Evolutionary conservation across 30 jellyfish, hydroid and myxozoan genomes (phyloP), one percentile per base, ranked within the genome.

Genomic region (Cassiopea xamachana): DNA sequence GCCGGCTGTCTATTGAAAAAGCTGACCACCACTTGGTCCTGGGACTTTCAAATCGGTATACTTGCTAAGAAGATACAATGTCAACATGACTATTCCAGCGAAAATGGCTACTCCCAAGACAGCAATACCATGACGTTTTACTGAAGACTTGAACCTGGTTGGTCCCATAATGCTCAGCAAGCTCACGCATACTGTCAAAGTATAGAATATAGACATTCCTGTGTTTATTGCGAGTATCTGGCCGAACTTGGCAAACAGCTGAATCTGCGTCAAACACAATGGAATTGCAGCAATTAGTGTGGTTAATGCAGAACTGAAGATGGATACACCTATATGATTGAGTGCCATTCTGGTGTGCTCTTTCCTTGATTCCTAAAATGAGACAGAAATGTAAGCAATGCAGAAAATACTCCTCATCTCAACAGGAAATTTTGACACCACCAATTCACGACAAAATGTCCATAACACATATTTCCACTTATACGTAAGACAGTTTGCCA

Each of bases 261-360:
- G 96, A 14, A 89, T 89, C 18, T 70, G 62, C n/a, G 96, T 82
- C 48, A 89, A 68, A 73, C 96, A 89, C 68, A 89, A 51, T 16
- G 96, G 96, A 48, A 89, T 89, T 1, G 96, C 92, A n/a, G 96
- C 96, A 0, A 82, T 80, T 80, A 89, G 80, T 7, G 96, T 89
- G 10, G 96, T 89, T 3, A 89, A 45, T 0, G 96, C 96, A 15
- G 96, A 89, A 58, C 96, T 89, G 85, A 89, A 89, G 45, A 89
- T 89, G 59, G 96, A 89, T 1, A 89, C 96, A 39, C 96, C 96
- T 43, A 89, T 89, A 73, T 89, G 96, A 61, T 69, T 81, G 14
- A 89, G 50, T 16, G 96, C 96, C 86, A 82, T 81, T 19, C 89
- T 58, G 1, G 89, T 74, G 68, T 87, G 92, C 75, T 89, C 88